Percentiles rank a stretch among this genome's conserved stretches.
Conservation (phyloP, 53 echinoderm and acorn worm genomes). For the Astropecten irregularis region DNA sequence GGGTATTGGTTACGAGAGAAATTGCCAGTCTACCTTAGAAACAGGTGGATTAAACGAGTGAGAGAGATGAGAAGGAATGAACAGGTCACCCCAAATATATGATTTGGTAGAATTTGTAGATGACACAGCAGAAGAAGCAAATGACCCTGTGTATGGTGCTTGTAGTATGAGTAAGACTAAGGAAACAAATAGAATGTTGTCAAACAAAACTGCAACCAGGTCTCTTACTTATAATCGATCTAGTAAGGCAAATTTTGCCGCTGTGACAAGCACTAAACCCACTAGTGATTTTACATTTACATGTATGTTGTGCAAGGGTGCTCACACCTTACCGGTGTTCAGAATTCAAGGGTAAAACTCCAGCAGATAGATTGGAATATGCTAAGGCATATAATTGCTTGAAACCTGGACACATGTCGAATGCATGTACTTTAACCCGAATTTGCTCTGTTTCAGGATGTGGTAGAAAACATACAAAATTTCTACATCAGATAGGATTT, state of each 20-base stretch:
- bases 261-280: background rate
- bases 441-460: background rate
- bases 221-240: background rate
- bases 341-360: constrained; percentile 8
- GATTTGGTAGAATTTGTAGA: constrained; percentile 53
- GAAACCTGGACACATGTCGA: background rate
- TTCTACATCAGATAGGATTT: background rate
- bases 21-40: constrained; percentile 44
- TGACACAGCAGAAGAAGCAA: constrained; percentile 57
- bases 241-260: background rate
- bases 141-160: constrained; percentile 49
- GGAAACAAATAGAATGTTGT: background rate
- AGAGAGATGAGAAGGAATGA: background rate
- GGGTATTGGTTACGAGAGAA: constrained; percentile 31
- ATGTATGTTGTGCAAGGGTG: background rate
- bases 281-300: background rate
- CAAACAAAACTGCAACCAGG: background rate
- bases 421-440: background rate
- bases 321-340: background rate
- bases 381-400: background rate
- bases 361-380: constrained; percentile 10
- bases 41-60: constrained; percentile 45
- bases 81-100: constrained; percentile 28
- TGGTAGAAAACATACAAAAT: background rate
- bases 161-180: background rate